Evolutionary conservation across 2,888 invertebrate species (phyloP), one percentile per base, ranked within the genome.

Genomic region (Syrista parreyssii): DNA sequence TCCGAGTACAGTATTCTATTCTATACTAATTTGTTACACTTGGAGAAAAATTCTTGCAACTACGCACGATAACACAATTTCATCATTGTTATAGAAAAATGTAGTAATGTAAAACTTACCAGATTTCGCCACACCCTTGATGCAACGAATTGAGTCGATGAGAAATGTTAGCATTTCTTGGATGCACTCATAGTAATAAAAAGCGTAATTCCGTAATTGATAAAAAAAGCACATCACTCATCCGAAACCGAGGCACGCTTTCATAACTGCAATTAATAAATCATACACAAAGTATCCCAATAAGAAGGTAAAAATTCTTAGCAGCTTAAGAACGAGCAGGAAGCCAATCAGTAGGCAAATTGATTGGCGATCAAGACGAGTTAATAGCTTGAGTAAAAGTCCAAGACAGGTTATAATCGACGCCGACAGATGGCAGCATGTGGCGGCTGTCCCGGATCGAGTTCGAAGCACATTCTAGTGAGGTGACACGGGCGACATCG

Each of bases 381-480:
- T 23, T 55, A 55, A 55, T 55, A 55, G 55, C 15, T 55, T 15
- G 15, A 23, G 55, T 23, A 55, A 55, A 55, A 55, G 71, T 32
- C 23, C 15, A 12, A 71, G 12, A 71, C 71, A 32, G 31, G 71
- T 71, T 71, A 32, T 32, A 31, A 32, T 32, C 31, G 12, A 31
- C 15, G 71, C 32, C 71, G 75, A 73, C 75, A 88, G 91, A 84
- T 88, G 89, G 88, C 90, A 90, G 90, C 91, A 90, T 79, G 86
- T 86, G 87, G 87, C 84, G 90, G 91, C 86, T 87, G 71, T 71
- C 71, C 55, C 55, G 55, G 55, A 1, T 55, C 23, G 23, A 55
- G 55, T 55, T 23, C 55, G 55, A 55, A 23, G 55, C 55, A 23
- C 9, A 55, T 55, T 55, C 55, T 23, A 55, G 55, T 23, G 35